Percentiles rank a stretch among this genome's conserved stretches.
phyloP scores from a whole-genome alignment of 2,888 invertebrate genomes.

The Dolichopus griseipennis region DNA sequence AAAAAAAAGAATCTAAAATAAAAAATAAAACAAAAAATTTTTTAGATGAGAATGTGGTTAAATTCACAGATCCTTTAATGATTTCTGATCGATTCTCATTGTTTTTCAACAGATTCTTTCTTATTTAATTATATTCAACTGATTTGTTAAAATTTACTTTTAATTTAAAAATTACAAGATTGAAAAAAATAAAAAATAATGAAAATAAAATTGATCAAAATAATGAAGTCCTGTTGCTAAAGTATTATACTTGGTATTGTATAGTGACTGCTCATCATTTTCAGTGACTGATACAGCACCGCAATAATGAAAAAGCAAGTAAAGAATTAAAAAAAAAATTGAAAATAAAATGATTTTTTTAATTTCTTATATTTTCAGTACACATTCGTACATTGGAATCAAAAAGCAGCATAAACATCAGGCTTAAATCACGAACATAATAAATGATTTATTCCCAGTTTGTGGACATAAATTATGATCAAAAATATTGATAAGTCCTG shows the following conservation, averaged over 20 bases:
- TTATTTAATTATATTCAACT: no score
- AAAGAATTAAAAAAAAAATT: background rate
- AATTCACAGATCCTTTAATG: no score
- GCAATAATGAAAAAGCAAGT: background rate
- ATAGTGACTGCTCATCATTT: background rate
- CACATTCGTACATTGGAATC: background rate
- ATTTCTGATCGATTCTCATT: background rate
- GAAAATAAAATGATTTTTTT: background rate
- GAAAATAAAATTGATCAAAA: background rate
- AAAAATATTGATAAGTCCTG: constrained; percentile 6
- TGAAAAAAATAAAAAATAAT: no score
- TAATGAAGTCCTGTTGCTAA: background rate
- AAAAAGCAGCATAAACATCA: background rate
- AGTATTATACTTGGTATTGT: no score
- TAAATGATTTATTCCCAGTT: constrained; percentile 3
- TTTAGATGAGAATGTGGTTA: background rate
- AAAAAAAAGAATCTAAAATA: background rate
- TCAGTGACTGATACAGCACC: background rate
- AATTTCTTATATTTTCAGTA: background rate
- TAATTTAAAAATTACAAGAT: no score
- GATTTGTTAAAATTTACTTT: no score
- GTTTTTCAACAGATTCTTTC: no score
- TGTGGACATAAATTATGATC: constrained; percentile 6
- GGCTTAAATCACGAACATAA: constrained; percentile 1
- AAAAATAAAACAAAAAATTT: background rate